Base-by-base conservation (phyloP, 1,140 invertebrate genomes). In the Bombus confusus region DNA sequence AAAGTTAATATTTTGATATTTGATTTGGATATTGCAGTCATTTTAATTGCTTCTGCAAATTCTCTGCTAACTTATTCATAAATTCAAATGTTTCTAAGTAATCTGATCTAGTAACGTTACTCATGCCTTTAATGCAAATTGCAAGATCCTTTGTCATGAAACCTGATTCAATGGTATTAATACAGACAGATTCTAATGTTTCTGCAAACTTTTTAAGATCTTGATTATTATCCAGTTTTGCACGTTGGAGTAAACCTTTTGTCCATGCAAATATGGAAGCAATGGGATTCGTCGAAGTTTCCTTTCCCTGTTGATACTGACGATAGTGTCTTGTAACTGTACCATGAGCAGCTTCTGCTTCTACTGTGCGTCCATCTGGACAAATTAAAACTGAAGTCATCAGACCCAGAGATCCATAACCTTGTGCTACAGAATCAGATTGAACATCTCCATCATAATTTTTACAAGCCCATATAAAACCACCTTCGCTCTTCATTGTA, bases 401-500 rank as follows among this genome's bases (percentile, higher is more conserved):
- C 90, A 99, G 96, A 80, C 99, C 99, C 34, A 99, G 95, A 6
- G 98, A 99, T 41, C 98, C 98, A 91, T 97, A 98, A 87, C 98
- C 99, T 95, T 99, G 99, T 89, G 99, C 99, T 31, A 99, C 98
- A 10, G 98, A 98, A 95, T 99, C 99, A 0, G 98, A 99, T 94
- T 99, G 99, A 0, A 99, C 99, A 96, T 99, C 99, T 59, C 99
- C 99, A 94, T 99, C 99, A 93, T 99, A 99, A 94, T 99, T 99
- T 94, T 99, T 99, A 95, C 99, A 98, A 37, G 99, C 98, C 99
- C 99, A 99, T 1, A 99, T 99, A 95, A 99, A 99, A 79, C 99
- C 99, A 90, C 99, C 99, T 88, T 99, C 98, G 3, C 98, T 98
- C 95, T 99, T 99, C 98, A 99, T 98, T 12, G 97, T 97, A 94